Conservation (phyloP, 2,888 invertebrate species). For the Lasioglossum figueresi region DNA sequence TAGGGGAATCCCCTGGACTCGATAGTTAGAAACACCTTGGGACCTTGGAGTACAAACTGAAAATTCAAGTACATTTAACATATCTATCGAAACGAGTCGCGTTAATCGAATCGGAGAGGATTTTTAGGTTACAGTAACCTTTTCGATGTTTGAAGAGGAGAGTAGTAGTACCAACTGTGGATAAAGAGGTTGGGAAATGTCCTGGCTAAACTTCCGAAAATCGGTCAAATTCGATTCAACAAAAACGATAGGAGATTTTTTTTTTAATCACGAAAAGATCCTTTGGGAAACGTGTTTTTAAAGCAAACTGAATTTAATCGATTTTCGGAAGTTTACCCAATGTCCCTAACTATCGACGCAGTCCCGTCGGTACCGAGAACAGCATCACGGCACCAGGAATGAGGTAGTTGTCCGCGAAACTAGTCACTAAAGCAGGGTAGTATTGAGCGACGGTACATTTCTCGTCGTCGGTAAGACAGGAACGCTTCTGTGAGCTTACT, state of each 20-base stretch:
- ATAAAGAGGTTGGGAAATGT: not conserved
- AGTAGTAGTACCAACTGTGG: not conserved
- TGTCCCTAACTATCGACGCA: conserved; percentile 7
- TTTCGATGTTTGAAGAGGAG: not conserved
- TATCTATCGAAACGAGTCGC: not conserved
- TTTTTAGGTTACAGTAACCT: not conserved
- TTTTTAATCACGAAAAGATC: no score
- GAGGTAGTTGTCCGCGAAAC: conserved; percentile 57
- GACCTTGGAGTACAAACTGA: not conserved
- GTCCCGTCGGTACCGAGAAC: conserved; percentile 35
- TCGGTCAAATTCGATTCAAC: no score
- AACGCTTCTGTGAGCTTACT: conserved; percentile 55
- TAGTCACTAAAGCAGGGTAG: conserved; percentile 35
- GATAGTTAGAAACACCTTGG: not conserved
- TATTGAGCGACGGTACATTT: conserved; percentile 47
- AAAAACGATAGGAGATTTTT: no score
- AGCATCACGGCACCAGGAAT: conserved; percentile 34
- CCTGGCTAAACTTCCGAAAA: no score
- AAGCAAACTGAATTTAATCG: no score
- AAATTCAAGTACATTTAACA: not conserved
- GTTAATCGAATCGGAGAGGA: not conserved
- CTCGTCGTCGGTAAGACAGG: conserved; percentile 57
- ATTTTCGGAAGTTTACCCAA: no score
- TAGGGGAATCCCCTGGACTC: not conserved
- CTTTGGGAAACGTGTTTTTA: no score